A percentile compares a stretch with the other conserved stretches of the same genome.
Conservation (phyloP, 2,113 vertebrate genomes). For the Etia nguti region DNA sequence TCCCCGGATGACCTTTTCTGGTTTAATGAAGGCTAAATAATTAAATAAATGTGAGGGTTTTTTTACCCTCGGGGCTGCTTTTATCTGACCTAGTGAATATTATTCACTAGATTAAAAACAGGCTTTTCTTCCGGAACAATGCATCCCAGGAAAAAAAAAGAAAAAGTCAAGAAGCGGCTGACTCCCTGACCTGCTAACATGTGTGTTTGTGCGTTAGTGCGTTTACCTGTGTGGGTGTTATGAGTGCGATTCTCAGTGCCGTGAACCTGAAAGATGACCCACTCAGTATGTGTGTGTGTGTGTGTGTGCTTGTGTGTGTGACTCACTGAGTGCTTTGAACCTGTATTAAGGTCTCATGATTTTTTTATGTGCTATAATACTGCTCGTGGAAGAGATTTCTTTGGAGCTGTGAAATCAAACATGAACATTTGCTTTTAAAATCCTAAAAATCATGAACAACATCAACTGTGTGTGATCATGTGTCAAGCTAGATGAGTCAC, state of each 20-base stretch:
- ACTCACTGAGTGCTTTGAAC: neutral
- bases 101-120: conserved; percentile 7
- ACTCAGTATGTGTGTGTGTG: neutral
- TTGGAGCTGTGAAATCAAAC: neutral
- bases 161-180: neutral
- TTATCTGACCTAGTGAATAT: conserved; percentile 34
- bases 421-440: neutral
- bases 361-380: neutral
- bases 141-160: neutral
- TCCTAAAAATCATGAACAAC: neutral
- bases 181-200: neutral
- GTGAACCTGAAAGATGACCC: neutral
- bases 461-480: neutral
- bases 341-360: neutral
- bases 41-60: neutral
- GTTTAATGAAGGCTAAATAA: conserved; percentile 19
- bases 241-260: neutral
- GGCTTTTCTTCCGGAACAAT: conserved; percentile 8
- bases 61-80: neutral
- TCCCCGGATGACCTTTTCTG: neutral
- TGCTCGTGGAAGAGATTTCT: neutral
- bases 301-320: neutral
- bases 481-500: neutral
- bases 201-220: neutral
- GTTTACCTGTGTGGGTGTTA: neutral